Base-by-base conservation (phyloP, 2,888 invertebrate species). In the Tuberolachnus salignus region DNA sequence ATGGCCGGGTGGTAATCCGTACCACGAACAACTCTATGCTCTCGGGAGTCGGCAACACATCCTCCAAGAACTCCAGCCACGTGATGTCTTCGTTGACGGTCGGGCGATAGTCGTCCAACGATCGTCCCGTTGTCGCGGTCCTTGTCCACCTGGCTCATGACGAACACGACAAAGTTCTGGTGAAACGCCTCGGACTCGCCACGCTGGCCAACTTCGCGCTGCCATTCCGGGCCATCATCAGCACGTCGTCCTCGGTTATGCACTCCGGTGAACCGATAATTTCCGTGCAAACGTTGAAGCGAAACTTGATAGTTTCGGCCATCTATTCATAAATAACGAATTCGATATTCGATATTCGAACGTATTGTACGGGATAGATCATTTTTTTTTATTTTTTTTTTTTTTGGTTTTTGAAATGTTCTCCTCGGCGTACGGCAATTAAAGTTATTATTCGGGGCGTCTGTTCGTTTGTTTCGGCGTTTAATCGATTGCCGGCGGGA, bases 41-140 rank as follows among this genome's bases (percentile, higher is more conserved):
- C 16, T 10, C 6, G 21, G 16, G 19, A 0, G 9, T 34, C n/a
- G 64, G 73, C 6, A 74, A 19, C 0, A 74, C 8, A 2, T 11
- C 53, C 1, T 63, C 73, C 11, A 64, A n/a, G 13, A 74, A 74
- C 23, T 74, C 53, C 8, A 74, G 3, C 53, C 74, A 53, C 1
- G n/a, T 42, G 6, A 63, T 19, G n/a, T 74, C 16, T 23, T 74
- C 63, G n/a, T 51, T 16, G 16, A 74, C 74, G 1, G 74, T 1
- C 1, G 34, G 53, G 0, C 63, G 49, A 16, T 74, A 74, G 1
- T 74, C 74, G 0, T 53, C 64, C 0, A 26, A 16, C 46, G 74
- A 74, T 14, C n/a, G 64, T 74, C 1, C 64, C 23, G 6, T 44
- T 64, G 13, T 74, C 74, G 1, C 63, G 74, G 16, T 74, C 74